Conservation (phyloP, 2,113 vertebrate species). For the Gnathonemus echidnorhynchus region DNA sequence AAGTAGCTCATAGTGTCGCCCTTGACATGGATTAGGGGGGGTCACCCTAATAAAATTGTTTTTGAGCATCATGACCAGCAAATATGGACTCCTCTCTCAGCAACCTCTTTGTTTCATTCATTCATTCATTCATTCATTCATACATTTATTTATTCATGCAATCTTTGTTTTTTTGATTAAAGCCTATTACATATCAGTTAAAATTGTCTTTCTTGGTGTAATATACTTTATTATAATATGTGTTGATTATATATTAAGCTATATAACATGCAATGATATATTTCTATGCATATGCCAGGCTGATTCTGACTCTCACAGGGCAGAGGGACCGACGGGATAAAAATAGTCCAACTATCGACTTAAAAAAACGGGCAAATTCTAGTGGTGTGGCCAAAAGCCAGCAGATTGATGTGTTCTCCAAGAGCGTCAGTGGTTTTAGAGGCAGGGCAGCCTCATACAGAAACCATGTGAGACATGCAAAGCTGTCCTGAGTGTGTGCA, state of each 20-base stretch:
- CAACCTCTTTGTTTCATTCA: neutral
- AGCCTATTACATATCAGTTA: neutral
- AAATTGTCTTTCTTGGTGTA: neutral
- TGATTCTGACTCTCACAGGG: neutral
- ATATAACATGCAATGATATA: neutral
- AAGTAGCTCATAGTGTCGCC: neutral
- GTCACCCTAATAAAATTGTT: too few species aligned
- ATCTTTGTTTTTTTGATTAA: neutral
- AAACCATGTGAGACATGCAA: constrained; percentile 17
- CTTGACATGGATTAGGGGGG: too few species aligned
- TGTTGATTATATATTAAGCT: neutral
- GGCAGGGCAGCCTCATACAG: constrained; percentile 10
- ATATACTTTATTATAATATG: neutral
- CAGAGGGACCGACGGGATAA: constrained; percentile 10
- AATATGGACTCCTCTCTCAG: neutral
- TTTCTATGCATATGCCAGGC: neutral
- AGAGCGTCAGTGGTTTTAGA: constrained; percentile 16
- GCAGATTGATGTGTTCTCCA: constrained; percentile 20
- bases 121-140: neutral
- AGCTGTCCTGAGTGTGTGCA: constrained; percentile 10
- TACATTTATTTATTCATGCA: neutral
- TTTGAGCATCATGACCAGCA: neutral
- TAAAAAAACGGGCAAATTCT: constrained; percentile 9
- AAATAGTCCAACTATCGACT: neutral
- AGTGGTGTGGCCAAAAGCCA: constrained; percentile 21